Evolutionary conservation across 2,888 invertebrate genomes (phyloP).

Genomic region (Seira ritae): DNA sequence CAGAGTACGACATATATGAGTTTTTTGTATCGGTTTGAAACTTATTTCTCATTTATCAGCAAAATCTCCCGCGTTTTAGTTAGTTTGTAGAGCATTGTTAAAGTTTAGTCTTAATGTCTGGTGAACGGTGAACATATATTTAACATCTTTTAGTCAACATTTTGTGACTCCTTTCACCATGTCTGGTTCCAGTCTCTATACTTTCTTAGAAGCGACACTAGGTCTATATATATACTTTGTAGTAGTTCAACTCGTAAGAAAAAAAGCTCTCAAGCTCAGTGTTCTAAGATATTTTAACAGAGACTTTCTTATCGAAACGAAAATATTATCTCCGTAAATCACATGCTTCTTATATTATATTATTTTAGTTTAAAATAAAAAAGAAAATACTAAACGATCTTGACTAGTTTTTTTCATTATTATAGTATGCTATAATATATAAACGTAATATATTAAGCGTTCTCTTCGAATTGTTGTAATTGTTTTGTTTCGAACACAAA

Average conservation of each 20-base stretch:
- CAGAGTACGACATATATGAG: not conserved
- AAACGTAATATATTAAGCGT: not conserved
- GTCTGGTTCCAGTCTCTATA: conserved; percentile 32
- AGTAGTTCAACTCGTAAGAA: conserved; percentile 13
- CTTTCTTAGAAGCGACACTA: conserved; percentile 18
- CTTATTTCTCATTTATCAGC: not conserved
- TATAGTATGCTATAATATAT: too few relatives aligned
- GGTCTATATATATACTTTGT: not conserved
- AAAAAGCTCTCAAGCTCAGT: conserved; percentile 47
- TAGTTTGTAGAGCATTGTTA: not conserved
- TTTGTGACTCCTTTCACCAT: conserved; percentile 18
- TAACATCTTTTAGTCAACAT: not conserved
- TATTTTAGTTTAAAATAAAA: not conserved
- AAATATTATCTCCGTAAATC: conserved; percentile 27
- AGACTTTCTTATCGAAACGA: conserved; percentile 34
- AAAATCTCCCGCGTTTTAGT: not conserved
- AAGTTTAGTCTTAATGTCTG: not conserved
- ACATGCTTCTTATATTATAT: conserved; percentile 2
- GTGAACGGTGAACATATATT: not conserved
- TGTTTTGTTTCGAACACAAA: conserved; percentile 12
- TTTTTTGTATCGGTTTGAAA: not conserved
- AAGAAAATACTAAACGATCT: not conserved
- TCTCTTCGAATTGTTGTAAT: too few relatives aligned
- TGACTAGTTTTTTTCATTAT: not conserved
- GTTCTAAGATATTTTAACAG: conserved; percentile 51